Evolutionary conservation across 2,888 invertebrate species (phyloP).

Genomic region (Tenthredo mesomela): DNA sequence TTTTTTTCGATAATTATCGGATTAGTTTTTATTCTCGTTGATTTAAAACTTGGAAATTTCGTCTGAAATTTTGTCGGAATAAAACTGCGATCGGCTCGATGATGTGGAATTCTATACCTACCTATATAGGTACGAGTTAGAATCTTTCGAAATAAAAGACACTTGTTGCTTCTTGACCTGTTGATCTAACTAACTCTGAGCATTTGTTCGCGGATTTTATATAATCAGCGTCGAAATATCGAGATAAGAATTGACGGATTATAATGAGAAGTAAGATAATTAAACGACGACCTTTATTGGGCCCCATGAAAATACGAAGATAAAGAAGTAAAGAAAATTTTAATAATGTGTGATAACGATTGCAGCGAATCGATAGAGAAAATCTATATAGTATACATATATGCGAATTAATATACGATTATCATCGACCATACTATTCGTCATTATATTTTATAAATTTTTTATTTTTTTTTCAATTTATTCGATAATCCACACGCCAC

Average conservation of each 20-base stretch:
- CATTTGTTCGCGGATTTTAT: background rate
- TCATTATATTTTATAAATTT: background rate
- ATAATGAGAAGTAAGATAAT: background rate
- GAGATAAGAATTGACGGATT: constrained; percentile 26
- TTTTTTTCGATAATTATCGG: background rate
- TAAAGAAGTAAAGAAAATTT: background rate
- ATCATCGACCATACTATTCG: constrained; percentile 10
- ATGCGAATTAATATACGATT: background rate
- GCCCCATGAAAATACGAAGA: constrained; percentile 27
- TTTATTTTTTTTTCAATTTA: background rate
- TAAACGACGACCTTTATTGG: constrained; percentile 48
- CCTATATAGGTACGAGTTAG: background rate
- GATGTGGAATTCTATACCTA: background rate
- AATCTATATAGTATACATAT: background rate
- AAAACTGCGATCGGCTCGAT: background rate
- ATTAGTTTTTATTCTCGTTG: background rate
- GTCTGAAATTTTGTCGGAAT: background rate
- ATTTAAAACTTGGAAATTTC: background rate
- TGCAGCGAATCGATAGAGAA: constrained; percentile 14
- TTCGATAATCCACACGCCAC: constrained; percentile 30
- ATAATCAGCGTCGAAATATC: background rate
- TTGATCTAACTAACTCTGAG: background rate
- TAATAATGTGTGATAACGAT: background rate
- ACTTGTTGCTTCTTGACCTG: constrained; percentile 47
- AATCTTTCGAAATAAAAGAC: background rate